phyloP scores from a whole-genome alignment of 2,797 vertebrate species.

The Scleropages formosus region DNA sequence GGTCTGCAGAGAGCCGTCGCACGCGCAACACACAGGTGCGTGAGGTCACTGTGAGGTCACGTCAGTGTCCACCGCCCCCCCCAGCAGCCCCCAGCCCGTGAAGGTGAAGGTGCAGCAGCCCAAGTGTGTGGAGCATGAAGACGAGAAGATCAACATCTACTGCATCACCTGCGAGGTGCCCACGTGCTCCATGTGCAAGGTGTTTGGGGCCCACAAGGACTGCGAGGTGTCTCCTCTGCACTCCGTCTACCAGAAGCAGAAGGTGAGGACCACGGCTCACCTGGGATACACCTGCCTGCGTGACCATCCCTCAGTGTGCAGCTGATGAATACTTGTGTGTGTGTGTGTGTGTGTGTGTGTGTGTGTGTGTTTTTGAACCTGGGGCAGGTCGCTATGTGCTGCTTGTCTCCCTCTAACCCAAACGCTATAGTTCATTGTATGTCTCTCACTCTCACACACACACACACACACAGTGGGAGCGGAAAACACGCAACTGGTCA shows the following conservation, averaged over 20 bases:
- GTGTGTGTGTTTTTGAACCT: not conserved
- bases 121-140: constrained; percentile 78
- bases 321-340: not conserved
- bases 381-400: not conserved
- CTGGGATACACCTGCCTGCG: too few relatives aligned
- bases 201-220: constrained; percentile 75
- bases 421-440: not conserved
- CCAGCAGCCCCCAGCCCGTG: constrained; percentile 55
- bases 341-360: not conserved
- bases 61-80: not conserved
- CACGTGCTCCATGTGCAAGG: constrained; percentile 82
- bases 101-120: constrained; percentile 68
- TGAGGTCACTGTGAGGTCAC: constrained; percentile 18
- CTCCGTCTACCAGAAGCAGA: constrained; percentile 72
- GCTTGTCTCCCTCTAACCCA: not conserved
- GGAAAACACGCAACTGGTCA: too few relatives aligned
- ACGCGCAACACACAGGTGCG: constrained; percentile 1
- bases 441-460: too few relatives aligned
- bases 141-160: constrained; percentile 80
- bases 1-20: not conserved
- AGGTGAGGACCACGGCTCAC: constrained; percentile 54
- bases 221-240: constrained; percentile 75
- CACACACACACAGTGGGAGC: too few relatives aligned
- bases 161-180: constrained; percentile 75
- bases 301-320: too few relatives aligned